Evolutionary conservation across 2,888 invertebrate genomes (phyloP), one percentile per base, ranked within the genome.

Genomic region (Andrena flavipes): DNA sequence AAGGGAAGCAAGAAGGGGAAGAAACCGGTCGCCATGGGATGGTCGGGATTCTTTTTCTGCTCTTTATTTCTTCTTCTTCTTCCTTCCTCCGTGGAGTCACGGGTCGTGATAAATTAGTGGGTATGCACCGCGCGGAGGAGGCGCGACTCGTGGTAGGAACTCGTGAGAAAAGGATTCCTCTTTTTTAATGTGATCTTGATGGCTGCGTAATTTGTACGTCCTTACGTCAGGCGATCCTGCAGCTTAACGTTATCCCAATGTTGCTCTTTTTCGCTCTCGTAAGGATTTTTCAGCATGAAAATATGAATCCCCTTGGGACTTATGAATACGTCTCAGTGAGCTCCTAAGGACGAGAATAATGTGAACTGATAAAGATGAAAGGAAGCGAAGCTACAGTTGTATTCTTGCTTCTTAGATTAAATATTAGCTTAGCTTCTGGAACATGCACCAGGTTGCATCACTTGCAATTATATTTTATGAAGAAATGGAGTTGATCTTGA

Each of bases 51-150:
- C 59, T 82, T 82, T 72, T 81, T 76, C 63, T 60, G 5, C 54
- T 51, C 48, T 54, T 63, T 59, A 42, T 42, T 63, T 64, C 29
- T 64, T 35, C 62, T 59, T 59, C 54, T 70, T 63, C 35, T 54
- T 49, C 29, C 60, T 49, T 30, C 33, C 42, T 20, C 51, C 23
- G n/a, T 48, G 59, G 73, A 81, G 83, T 82, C 87, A 87, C 49
- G 87, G 84, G 85, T 87, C 87, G 87, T 78, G 87, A 82, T 85
- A 85, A 87, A 85, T 87, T 85, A 85, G 87, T 75, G 83, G 74
- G 79, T 80, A 84, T 64, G 62, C 72, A 59, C 78, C 68, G 62
- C 29, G 69, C 60, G 67, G 68, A 72, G 76, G 74, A 69, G 69
- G 70, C 68, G 20, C 54, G 51, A 76, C 73, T 56, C 64, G 80